These are phyloP conservation scores for Zaprionus africanus DNA, from an alignment of 1,140 invertebrate genomes.

Conservation along the genomic window DNA sequence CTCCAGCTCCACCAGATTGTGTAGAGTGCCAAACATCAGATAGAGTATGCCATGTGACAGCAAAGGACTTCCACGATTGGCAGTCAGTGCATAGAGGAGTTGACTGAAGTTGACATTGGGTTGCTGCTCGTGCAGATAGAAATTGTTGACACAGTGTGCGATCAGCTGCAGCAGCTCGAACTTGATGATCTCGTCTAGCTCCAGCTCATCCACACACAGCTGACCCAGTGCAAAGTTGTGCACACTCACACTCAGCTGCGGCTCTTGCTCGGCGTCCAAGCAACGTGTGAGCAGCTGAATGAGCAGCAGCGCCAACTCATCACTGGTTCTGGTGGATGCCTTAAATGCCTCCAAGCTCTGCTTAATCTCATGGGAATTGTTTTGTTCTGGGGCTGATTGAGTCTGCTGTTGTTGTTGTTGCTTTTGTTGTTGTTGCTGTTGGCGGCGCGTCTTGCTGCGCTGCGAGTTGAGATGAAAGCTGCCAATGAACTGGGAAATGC, in stretches of 20 bases:
- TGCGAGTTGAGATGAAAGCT: conserved; percentile 66
- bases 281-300: conserved; percentile 71
- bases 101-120: conserved; percentile 67
- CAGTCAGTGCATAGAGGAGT: conserved; percentile 62
- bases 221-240: conserved; percentile 77
- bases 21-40: conserved; percentile 73
- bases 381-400: not conserved
- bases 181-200: conserved; percentile 64
- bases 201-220: conserved; percentile 41
- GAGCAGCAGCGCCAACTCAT: conserved; percentile 72
- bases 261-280: conserved; percentile 63
- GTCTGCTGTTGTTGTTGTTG: conserved; percentile 34
- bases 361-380: conserved; percentile 10
- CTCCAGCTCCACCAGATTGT: conserved; percentile 69
- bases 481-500: conserved; percentile 57
- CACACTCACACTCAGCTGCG: conserved; percentile 65
- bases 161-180: conserved; percentile 71
- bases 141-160: conserved; percentile 71
- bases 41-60: conserved; percentile 64
- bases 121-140: conserved; percentile 59
- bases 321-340: conserved; percentile 57
- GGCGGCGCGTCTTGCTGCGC: conserved; percentile 44
- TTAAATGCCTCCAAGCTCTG: conserved; percentile 53
- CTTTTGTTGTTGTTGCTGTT: conserved; percentile 30
- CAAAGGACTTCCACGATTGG: conserved; percentile 50